phyloP scores from a whole-genome alignment of 2,113 vertebrate species.

The Podarcis raffonei region DNA sequence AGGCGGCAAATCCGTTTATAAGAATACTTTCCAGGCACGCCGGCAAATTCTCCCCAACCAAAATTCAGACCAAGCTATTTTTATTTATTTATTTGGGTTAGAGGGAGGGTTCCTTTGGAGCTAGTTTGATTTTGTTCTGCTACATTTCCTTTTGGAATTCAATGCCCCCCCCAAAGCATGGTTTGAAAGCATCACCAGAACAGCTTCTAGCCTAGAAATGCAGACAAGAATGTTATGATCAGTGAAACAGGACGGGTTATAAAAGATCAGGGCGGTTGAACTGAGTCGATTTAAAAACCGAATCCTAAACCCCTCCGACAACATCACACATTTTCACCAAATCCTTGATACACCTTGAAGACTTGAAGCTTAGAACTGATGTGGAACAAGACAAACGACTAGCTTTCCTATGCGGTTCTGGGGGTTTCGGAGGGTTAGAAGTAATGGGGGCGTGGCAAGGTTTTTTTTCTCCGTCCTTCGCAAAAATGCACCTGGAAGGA shows the following conservation, averaged over 20 bases:
- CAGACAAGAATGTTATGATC: neutral
- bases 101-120: neutral
- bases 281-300: too few species aligned
- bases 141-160: neutral
- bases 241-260: neutral
- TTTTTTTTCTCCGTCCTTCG: too few species aligned
- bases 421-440: neutral
- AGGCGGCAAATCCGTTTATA: neutral
- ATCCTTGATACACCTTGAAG: neutral
- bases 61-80: neutral
- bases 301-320: too few species aligned
- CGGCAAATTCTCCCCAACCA: neutral
- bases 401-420: neutral
- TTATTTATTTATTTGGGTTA: neutral
- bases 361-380: neutral
- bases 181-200: neutral
- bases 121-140: neutral
- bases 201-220: neutral
- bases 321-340: too few species aligned
- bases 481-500: too few species aligned
- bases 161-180: neutral
- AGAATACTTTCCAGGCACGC: neutral
- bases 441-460: too few species aligned
- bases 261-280: neutral
- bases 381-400: neutral